Evolutionary conservation across 2,888 invertebrate genomes (phyloP), one percentile per base, ranked within the genome.

Genomic region (Chrysotoxum bicinctum): DNA sequence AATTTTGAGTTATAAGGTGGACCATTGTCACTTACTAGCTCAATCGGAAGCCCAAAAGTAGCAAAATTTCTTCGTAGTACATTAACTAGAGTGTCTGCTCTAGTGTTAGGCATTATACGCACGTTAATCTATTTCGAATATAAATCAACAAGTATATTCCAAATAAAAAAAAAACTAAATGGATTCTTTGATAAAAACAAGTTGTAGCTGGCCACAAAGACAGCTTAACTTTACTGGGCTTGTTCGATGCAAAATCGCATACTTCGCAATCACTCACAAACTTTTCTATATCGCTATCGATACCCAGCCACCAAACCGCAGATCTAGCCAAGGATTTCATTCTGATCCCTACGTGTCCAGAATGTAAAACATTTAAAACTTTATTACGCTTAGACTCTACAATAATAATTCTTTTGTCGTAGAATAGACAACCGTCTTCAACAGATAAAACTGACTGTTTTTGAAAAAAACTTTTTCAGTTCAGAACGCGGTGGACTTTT

Each of bases 241-340:
- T 52, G 8, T 52, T 52, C 26, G 30, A 52, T 30, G 52, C 26
- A 9, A 52, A 50, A 50, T n/a, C n/a, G n/a, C n/a, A n/a, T n/a
- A n/a, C n/a, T n/a, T n/a, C n/a, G n/a, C n/a, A n/a, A n/a, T n/a
- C 35, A 45, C 79, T 87, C 19, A 88, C 84, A 12, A 70, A 83
- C 4, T 73, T 64, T 79, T 89, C 89, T 14, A 89, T 88, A 16
- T 89, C 88, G 0, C 69, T 23, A 76, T 90, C 88, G 19, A 90
- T 84, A 8, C 81, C 80, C 1, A 89, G 88, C 89, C 89, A 89
- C 88, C 87, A 90, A 43, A 90, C 88, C 79, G 88, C 87, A 7
- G 87, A 84, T 40, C 88, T 69, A 1, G 89, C 89, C 19, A n/a
- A n/a, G n/a, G n/a, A n/a, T 87, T 89, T 89, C 87, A 88, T 90